Evolutionary conservation across 2,888 invertebrate genomes (phyloP).

Genomic region (Dysmachus trigonus): DNA sequence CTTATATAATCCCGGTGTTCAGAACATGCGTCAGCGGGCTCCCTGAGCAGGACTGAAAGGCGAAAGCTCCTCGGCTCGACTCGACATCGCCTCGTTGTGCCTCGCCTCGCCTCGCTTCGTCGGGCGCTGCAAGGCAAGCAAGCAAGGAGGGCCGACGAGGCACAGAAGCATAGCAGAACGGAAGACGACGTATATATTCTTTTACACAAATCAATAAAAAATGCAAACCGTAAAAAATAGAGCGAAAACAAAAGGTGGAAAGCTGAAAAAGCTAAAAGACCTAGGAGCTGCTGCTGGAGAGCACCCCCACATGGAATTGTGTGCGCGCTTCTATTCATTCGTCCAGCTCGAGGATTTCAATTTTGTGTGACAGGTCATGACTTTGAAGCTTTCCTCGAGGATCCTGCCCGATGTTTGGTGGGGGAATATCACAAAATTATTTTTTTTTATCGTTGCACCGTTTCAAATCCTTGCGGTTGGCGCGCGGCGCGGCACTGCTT

Average conservation of each 20-base stretch:
- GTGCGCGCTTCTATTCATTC: constrained; percentile 26
- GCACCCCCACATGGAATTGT: constrained; percentile 25
- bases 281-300: not conserved
- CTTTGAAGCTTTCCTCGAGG: constrained; percentile 5
- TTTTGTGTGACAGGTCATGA: constrained; percentile 36
- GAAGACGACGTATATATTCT: constrained; percentile 3
- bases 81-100: not conserved
- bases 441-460: not conserved
- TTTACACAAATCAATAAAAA: constrained; percentile 40
- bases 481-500: not conserved
- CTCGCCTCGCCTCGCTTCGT: not conserved
- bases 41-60: not conserved
- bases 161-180: not conserved
- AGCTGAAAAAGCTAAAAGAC: not conserved
- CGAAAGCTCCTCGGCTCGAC: constrained; percentile 20
- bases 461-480: not conserved
- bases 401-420: not conserved
- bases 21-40: constrained; percentile 13
- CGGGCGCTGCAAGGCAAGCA: not conserved
- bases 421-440: not conserved
- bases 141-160: not conserved
- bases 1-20: not conserved
- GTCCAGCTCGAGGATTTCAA: not conserved
- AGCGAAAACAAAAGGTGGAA: constrained; percentile 16
- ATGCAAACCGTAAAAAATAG: constrained; percentile 33